Percentiles rank a stretch among this genome's conserved stretches.
These are phyloP conservation scores for Phylloscopus trochiloides DNA, from an alignment of 2,113 vertebrate species.

Conservation along the genomic window DNA sequence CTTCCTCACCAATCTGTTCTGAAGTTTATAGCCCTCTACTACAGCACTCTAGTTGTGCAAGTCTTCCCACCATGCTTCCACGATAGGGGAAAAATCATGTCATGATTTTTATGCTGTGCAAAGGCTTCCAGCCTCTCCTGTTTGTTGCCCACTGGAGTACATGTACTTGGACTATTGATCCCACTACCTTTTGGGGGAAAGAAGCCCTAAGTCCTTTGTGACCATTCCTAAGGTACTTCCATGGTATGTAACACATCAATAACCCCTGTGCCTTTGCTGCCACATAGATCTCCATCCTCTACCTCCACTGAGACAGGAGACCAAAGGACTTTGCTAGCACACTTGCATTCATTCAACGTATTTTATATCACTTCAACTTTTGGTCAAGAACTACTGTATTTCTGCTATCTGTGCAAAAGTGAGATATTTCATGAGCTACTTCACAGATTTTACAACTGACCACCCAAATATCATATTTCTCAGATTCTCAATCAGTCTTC, in stretches of 20 bases:
- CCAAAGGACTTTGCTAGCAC: background rate
- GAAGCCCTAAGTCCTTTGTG: background rate
- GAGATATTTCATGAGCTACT: background rate
- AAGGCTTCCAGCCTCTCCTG: background rate
- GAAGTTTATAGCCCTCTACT: background rate
- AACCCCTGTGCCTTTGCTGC: background rate
- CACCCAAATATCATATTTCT: background rate
- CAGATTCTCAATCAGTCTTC: background rate
- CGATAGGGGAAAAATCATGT: background rate
- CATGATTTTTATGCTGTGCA: background rate
- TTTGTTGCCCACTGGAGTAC: background rate
- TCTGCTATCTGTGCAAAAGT: background rate
- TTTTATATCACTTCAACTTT: background rate
- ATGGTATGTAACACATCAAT: background rate
- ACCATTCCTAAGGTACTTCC: background rate
- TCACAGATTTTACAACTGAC: background rate
- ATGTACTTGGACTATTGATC: background rate
- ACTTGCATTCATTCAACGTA: background rate
- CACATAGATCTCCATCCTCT: background rate
- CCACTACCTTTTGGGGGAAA: background rate
- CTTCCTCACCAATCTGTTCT: background rate
- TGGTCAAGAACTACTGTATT: background rate
- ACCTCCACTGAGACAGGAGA: rapidly evolving
- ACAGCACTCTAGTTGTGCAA: background rate
- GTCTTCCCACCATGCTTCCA: background rate